Conservation (phyloP, 2,888 invertebrate species). For the Melikaiella ostensackeni region DNA sequence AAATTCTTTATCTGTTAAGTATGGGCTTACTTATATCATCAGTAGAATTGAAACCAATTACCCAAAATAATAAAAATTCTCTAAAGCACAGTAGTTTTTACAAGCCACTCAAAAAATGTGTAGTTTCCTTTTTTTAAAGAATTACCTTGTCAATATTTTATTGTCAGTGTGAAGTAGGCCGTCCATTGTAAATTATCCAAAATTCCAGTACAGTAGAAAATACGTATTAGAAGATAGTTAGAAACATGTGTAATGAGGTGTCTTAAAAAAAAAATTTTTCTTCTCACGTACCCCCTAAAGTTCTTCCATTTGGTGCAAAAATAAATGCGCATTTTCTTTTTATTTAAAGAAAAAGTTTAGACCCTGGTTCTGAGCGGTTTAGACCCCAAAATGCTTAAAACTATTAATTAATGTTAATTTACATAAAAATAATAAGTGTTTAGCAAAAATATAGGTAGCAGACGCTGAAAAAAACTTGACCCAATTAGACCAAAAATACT, state of each 20-base stretch:
- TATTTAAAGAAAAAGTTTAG: no score
- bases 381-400: no score
- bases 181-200: not conserved
- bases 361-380: no score
- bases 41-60: not conserved
- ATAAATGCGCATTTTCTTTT: no score
- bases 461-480: no score
- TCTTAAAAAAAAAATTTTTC: no score
- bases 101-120: not conserved
- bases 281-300: no score
- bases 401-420: no score
- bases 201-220: not conserved
- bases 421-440: no score
- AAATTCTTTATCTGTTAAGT: constrained; percentile 32
- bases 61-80: not conserved
- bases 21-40: constrained; percentile 11
- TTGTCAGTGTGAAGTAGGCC: not conserved
- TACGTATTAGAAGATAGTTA: not conserved
- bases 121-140: not conserved
- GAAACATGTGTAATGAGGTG: not conserved
- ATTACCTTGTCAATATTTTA: not conserved
- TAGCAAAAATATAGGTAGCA: no score
- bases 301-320: no score
- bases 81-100: constrained; percentile 31
- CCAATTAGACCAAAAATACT: no score